Evolutionary conservation across 2,797 vertebrate genomes (phyloP), one percentile per base, ranked within the genome.

Genomic region (Chelon auratus): DNA sequence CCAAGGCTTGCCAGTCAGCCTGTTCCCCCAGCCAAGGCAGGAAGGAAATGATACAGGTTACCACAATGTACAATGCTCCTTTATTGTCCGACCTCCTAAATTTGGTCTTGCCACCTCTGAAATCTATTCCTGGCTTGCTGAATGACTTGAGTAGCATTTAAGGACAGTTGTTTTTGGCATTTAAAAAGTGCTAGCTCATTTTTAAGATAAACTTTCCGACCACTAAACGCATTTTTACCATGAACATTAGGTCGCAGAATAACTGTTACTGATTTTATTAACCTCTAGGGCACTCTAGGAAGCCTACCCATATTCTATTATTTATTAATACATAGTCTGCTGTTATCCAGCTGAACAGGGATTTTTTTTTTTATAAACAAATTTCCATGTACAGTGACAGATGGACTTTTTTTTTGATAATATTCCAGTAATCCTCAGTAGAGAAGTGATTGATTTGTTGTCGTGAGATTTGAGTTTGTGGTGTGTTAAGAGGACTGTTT

Each of bases 1-100:
- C 57, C 7, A 51, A 68, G 78, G 81, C 67, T 67, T 71, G 63
- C 77, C 80, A 81, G 84, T 80, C 80, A 68, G 73, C 79, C 72
- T 72, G 62, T 79, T 85, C 65, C 53, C 36, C 11, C 36, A 24
- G 86, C 80, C 62, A 64, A 80, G 68, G 11, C 82, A 84, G 82
- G 75, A 86, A 87, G 86, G 81, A 90, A 89, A 72, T 72, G 64
- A 88, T 84, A 85, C 79, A 78, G 77, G 75, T 85, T 61, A 77
- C 58, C 75, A 74, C 68, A 75, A 74, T 81, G 62, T 78, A 75
- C 54, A 74, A 68, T 75, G 50, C 75, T 62, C 45, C 78, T 77
- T 89, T 86, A 74, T 81, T 81, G 68, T 75, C 50, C 1, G 39
- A 65, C 72, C 65, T 74, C 59, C 50, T 42, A 53, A 76, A 83